Base-by-base conservation (phyloP, 2,797 vertebrate species). In the Gadopsis bispinosus region DNA sequence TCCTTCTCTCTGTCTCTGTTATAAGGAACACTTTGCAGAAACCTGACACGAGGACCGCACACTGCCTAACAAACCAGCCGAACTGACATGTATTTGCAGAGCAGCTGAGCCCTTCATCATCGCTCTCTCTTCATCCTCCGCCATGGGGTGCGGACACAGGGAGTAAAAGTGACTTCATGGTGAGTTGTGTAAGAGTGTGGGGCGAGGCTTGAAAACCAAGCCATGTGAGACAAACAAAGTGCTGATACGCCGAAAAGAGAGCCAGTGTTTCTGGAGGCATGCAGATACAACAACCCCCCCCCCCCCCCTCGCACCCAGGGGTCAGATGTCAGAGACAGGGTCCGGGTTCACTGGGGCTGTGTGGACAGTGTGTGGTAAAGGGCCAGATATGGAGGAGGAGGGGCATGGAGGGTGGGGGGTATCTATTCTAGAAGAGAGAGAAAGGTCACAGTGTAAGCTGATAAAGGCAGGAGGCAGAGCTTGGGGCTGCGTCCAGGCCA, bases 401-500 rank as follows among this genome's bases (percentile, higher is more conserved):
- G 51, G 55, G 26, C 26, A 26, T 26, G 26, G 26, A 26, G 55
- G 45, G 75, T 70, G 59, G 61, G 70, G 75, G 71, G 70, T 76
- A 72, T 91, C 92, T 91, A 88, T 94, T 95, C 95, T 91, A 94
- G 93, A 89, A 86, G 94, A 93, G 89, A 91, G 93, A 93, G 78
- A 93, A 95, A 96, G 96, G 95, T 96, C 95, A 96, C 94, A 95
- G 95, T 95, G 94, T 93, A 93, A 95, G 90, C 92, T 92, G 89
- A 94, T 95, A 95, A 95, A 95, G 88, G 88, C 85, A 89, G 90
- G 88, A 86, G 92, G 92, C 88, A 88, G 91, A 73, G 86, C 90
- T 88, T 39, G 67, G 86, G 93, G 92, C 90, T 86, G 90, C 90
- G 92, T 93, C 94, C 93, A 93, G 95, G 94, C 94, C 94, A 94